Base-by-base conservation (phyloP, 2,113 vertebrate species). In the Vulpes ferrilata region DNA sequence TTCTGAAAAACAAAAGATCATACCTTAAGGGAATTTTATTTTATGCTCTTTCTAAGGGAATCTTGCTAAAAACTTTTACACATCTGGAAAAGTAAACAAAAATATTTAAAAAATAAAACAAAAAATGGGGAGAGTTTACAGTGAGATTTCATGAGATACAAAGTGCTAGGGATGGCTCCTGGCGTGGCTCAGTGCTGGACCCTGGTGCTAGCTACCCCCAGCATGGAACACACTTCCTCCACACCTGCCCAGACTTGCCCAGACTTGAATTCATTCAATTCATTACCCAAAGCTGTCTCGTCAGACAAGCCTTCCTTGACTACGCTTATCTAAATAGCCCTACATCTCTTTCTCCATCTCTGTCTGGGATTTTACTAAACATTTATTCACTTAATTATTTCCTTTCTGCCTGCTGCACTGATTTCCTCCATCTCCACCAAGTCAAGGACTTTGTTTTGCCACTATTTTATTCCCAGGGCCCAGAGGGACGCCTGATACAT, bases 11-110 rank as follows among this genome's bases (percentile, higher is more conserved):
- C 67, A 67, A 48, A 86, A 93, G 27, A 53, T 59, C 53, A 11
- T 7, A 48, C 22, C 27, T 38, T 30, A 55, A 81, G 89, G 64
- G n/a, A 76, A 95, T 57, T 30, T 53, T 60, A 81, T 78, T 93
- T 91, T 82, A 88, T 57, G 38, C 13, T 81, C 76, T 84, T 83
- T 93, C n/a, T 67, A 76, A 87, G 59, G 16, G 16, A 64, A 87
- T 53, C 51, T 53, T 55, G 60, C 74, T 67, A 69, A 85, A 71
- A 17, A 57, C 35, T 57, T 38, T 23, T 60, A n/a, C 4, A 23
- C 7, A 32, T 82, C 93, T 97, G 79, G 32, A 88, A 93, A 96
- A 93, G 35, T 48, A 97, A 84, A 69, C 57, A 83, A 88, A 73
- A 9, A 27, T 55, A 97, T 43, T 43, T 35, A 35, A 7, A 43